Evolutionary conservation across 2,113 vertebrate species (phyloP).

Genomic region (Bungarus multicinctus): DNA sequence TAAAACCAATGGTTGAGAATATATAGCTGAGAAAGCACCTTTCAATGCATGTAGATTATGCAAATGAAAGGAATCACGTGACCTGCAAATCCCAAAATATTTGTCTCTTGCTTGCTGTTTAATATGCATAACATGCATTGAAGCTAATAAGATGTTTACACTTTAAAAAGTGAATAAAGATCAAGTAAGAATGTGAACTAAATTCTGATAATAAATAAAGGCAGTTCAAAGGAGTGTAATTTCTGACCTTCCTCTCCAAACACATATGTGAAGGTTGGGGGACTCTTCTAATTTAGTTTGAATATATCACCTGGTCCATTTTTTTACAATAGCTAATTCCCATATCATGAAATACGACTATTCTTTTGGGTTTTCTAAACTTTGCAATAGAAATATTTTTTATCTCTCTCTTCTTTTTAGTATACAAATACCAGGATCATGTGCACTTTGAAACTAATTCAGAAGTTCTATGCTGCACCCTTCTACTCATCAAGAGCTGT

Average conservation of each 20-base stretch:
- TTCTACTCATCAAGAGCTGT: not conserved
- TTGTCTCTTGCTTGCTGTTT: not conserved
- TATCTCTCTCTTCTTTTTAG: not conserved
- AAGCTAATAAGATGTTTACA: not conserved
- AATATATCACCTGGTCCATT: not conserved
- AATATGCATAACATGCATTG: not conserved
- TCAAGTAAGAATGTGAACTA: not conserved
- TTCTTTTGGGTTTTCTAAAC: not conserved
- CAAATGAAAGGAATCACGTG: conserved; percentile 3
- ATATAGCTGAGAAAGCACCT: conserved; percentile 14
- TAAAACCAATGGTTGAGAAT: not conserved
- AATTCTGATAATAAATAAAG: not conserved
- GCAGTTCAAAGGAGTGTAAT: not conserved
- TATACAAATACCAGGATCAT: not conserved
- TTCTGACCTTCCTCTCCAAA: not conserved
- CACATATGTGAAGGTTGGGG: not conserved
- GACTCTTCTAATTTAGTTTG: not conserved
- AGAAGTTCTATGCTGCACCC: not conserved
- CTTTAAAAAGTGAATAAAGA: not conserved
- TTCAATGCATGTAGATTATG: conserved; percentile 27
- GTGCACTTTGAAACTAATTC: not conserved
- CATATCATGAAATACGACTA: not conserved
- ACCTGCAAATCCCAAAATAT: conserved; percentile 4
- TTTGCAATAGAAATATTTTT: not conserved
- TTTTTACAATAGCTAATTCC: not conserved